These are phyloP conservation scores for Ciconia stormi DNA, from an alignment of 2,113 vertebrate species.

Conservation along the genomic window DNA sequence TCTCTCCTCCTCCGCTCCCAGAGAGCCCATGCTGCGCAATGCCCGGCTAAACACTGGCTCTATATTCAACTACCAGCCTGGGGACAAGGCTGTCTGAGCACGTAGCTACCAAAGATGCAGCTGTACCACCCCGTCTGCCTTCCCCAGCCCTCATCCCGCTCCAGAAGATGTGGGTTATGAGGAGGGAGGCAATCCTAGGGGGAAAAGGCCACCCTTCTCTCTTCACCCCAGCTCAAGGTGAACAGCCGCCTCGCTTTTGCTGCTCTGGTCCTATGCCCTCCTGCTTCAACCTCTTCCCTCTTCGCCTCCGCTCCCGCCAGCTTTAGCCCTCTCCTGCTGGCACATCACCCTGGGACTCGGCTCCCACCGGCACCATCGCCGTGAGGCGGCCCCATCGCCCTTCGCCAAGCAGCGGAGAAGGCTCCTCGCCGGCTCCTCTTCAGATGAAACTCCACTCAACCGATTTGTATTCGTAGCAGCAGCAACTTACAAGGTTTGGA, in stretches of 20 bases:
- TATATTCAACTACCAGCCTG: too few species aligned
- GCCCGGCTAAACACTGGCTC: neutral
- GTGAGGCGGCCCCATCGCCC: neutral
- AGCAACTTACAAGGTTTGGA: conserved; percentile 24
- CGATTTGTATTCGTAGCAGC: neutral
- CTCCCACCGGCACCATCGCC: rapidly evolving
- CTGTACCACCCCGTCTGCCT: neutral
- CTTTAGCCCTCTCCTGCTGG: neutral
- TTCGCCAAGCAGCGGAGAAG: neutral
- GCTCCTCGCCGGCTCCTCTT: neutral
- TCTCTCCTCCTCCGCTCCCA: neutral
- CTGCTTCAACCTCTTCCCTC: neutral
- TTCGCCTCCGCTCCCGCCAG: neutral
- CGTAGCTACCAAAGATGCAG: neutral
- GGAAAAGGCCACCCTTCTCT: rapidly evolving
- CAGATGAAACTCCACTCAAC: conserved; percentile 18
- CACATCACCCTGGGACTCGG: neutral
- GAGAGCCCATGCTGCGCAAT: rapidly evolving
- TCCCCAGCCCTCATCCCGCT: neutral
- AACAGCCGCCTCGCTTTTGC: neutral
- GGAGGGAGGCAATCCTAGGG: neutral
- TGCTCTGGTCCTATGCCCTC: neutral
- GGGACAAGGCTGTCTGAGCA: neutral
- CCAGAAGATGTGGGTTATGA: neutral
- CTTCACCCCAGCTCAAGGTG: neutral